A percentile compares a stretch with the other conserved stretches of the same genome.
phyloP scores from a whole-genome alignment of 53 echinoderm and acorn worm genomes.

The Mesocentrotus franciscanus region DNA sequence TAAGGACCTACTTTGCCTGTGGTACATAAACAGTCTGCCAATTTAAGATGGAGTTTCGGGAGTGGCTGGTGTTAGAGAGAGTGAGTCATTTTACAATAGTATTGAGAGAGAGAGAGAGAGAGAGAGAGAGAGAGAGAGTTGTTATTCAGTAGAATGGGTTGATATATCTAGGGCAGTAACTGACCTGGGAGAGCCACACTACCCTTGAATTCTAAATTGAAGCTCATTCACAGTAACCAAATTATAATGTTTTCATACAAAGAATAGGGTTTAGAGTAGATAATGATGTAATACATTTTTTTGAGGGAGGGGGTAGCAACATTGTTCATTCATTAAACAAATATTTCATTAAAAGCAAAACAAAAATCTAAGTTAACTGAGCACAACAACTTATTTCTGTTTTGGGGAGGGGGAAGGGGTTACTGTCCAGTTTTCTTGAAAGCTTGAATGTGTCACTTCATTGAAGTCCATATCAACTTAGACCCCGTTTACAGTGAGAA shows the following conservation, averaged over 20 bases:
- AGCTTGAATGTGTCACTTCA: not conserved
- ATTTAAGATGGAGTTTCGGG: not conserved
- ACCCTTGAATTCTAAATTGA: not conserved
- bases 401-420: not conserved
- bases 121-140: not conserved
- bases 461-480: not conserved
- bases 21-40: constrained; percentile 54
- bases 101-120: not conserved
- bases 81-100: constrained; percentile 2
- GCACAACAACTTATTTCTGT: not conserved
- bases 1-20: constrained; percentile 33
- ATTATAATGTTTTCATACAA: no score
- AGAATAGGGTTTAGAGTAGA: no score
- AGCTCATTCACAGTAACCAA: not conserved
- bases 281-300: not conserved
- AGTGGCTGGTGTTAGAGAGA: not conserved
- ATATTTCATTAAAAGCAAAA: no score
- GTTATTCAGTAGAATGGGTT: not conserved
- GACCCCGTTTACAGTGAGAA: no score
- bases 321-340: no score
- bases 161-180: not conserved
- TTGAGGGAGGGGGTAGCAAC: not conserved
- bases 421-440: not conserved
- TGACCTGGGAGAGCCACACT: not conserved
- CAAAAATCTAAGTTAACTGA: no score